phyloP scores from a whole-genome alignment of 2,113 vertebrate genomes.

The Manacus vitellinus region DNA sequence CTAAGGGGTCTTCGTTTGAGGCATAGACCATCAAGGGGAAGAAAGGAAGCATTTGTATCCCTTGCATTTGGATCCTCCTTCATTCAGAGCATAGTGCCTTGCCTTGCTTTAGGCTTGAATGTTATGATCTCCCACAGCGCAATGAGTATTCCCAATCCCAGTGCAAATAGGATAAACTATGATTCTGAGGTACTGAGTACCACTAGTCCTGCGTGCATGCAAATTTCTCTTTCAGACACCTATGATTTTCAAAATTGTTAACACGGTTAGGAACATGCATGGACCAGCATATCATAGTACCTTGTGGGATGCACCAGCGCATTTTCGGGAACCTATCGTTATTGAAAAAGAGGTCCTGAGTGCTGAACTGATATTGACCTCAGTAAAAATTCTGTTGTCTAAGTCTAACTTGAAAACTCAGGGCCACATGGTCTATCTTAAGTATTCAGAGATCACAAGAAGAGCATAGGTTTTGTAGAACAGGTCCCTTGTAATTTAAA shows the following conservation, averaged over 20 bases:
- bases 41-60: background rate
- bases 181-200: background rate
- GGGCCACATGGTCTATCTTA: background rate
- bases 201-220: rapidly evolving
- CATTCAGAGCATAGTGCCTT: background rate
- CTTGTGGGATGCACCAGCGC: background rate
- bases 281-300: background rate
- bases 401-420: background rate
- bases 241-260: background rate
- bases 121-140: background rate
- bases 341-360: background rate
- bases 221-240: background rate
- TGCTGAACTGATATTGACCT: background rate
- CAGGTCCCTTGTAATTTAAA: background rate
- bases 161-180: background rate
- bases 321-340: background rate
- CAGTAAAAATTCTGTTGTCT: background rate
- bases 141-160: background rate
- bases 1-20: background rate
- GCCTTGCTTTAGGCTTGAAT: background rate
- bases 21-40: background rate
- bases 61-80: background rate
- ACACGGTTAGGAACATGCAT: background rate
- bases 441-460: background rate
- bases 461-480: background rate